These are phyloP conservation scores for Pholis gunnellus DNA, from an alignment of 2,113 vertebrate species.

Conservation along the genomic window DNA sequence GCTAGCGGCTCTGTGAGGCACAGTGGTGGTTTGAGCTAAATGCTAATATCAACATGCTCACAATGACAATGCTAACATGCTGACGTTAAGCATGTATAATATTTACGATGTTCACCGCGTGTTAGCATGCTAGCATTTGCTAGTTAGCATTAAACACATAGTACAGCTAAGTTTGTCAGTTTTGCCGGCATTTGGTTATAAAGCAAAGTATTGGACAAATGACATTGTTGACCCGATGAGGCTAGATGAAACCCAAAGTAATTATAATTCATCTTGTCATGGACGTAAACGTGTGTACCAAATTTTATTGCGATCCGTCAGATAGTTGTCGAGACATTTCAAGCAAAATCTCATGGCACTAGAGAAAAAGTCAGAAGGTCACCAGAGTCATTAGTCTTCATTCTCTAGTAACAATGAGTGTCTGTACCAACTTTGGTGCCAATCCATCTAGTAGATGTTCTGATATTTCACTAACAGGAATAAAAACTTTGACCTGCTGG, in stretches of 20 bases:
- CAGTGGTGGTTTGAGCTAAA: neutral
- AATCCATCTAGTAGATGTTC: neutral
- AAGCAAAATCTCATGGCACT: neutral
- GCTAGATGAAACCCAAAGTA: neutral
- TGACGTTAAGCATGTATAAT: neutral
- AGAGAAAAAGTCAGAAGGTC: neutral
- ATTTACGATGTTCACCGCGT: too few species aligned
- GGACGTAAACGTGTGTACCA: neutral
- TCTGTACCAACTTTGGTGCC: neutral
- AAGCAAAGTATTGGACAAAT: neutral
- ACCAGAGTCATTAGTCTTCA: neutral
- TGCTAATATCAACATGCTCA: neutral
- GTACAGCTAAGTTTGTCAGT: neutral
- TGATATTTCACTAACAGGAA: neutral
- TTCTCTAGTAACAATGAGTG: neutral
- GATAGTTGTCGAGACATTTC: neutral
- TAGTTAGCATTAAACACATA: too few species aligned
- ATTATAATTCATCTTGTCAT: neutral
- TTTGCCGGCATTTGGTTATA: neutral
- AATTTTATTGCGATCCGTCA: neutral
- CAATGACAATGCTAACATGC: neutral
- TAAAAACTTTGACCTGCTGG: neutral
- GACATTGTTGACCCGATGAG: neutral
- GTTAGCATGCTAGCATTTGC: too few species aligned
- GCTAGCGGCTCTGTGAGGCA: neutral